phyloP scores from a whole-genome alignment of 2,797 vertebrate genomes.

The Crocidura indochinensis region DNA sequence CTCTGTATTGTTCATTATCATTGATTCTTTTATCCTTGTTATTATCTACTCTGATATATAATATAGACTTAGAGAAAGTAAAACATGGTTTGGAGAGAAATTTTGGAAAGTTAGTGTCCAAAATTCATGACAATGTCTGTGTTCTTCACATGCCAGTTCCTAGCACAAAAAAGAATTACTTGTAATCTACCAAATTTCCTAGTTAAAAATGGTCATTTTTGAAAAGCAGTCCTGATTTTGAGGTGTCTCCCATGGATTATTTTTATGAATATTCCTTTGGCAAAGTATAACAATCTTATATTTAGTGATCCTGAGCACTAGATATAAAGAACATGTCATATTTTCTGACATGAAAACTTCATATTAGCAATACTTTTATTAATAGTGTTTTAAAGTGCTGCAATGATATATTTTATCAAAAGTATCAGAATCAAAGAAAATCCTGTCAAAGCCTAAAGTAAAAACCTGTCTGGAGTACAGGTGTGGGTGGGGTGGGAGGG shows the following conservation, averaged over 20 bases:
- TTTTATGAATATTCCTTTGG: conserved; percentile 17
- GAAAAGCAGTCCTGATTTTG: background rate
- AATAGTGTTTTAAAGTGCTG: background rate
- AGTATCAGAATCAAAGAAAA: background rate
- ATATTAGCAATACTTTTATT: background rate
- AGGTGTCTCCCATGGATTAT: background rate
- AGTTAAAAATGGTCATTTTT: background rate
- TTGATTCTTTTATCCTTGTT: background rate
- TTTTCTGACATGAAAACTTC: conserved; percentile 14
- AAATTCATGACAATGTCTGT: background rate
- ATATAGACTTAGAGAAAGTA: background rate
- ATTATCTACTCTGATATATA: too few species aligned
- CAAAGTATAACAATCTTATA: background rate
- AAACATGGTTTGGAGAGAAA: background rate
- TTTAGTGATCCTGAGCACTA: background rate
- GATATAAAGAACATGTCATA: background rate
- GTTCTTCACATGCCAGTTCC: background rate
- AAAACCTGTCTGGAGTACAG: too few species aligned
- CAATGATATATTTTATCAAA: background rate
- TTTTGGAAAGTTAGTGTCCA: background rate
- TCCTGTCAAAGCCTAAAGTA: too few species aligned
- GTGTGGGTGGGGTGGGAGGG: too few species aligned
- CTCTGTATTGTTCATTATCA: background rate
- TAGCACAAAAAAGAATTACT: background rate
- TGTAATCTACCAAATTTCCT: background rate